Percentiles rank a stretch among this genome's conserved stretches.
These are phyloP conservation scores for Lithophane ornitopus DNA, from an alignment of 2,888 invertebrate genomes.

Conservation along the genomic window DNA sequence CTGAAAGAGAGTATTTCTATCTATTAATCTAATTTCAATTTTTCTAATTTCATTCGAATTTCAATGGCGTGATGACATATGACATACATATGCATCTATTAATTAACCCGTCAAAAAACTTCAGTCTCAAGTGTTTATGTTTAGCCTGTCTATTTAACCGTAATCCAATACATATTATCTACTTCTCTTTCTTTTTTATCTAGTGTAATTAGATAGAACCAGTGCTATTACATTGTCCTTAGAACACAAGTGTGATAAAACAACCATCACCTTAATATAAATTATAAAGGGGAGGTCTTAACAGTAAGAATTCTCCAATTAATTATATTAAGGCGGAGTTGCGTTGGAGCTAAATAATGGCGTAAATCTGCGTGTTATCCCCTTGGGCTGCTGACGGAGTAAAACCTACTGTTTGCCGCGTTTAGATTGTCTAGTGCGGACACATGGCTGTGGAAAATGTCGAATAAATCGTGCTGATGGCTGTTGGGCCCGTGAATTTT, in stretches of 20 bases:
- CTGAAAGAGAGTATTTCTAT: background rate
- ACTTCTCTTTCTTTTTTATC: background rate
- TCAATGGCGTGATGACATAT: no score
- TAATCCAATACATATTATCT: background rate
- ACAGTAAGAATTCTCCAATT: constrained; percentile 72
- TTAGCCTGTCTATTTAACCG: background rate
- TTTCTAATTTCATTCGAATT: no score
- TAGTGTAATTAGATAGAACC: constrained; percentile 7
- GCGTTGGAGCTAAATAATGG: constrained; percentile 75
- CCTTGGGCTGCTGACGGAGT: constrained; percentile 70
- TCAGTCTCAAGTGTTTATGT: background rate
- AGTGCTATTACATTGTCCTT: constrained; percentile 18
- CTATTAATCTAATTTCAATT: background rate
- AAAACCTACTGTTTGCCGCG: constrained; percentile 70
- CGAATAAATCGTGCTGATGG: background rate
- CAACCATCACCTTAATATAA: constrained; percentile 39
- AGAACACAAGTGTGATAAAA: constrained; percentile 23
- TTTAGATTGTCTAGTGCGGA: constrained; percentile 64
- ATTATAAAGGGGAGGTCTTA: constrained; percentile 48
- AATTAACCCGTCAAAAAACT: background rate
- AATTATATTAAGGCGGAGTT: constrained; percentile 75
- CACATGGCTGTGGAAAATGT: constrained; percentile 42
- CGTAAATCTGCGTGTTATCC: constrained; percentile 76
- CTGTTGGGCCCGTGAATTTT: background rate
- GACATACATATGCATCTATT: no score